Percentiles rank a stretch among this genome's conserved stretches.
Evolutionary conservation across 2,113 vertebrate species (phyloP).

Genomic region (Connochaetes taurinus): DNA sequence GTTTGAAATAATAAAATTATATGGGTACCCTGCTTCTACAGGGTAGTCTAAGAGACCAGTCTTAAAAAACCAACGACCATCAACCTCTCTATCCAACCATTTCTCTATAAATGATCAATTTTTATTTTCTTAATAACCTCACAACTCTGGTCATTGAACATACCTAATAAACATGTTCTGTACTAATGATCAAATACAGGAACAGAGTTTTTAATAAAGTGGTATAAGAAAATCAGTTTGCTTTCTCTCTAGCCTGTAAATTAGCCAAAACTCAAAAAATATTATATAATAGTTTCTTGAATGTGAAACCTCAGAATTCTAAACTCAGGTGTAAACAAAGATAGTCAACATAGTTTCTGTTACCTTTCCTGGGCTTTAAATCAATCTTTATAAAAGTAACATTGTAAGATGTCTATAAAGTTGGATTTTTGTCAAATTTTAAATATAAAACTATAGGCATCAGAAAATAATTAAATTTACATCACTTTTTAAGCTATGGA

Average conservation of each 20-base stretch:
- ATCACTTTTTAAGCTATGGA: constrained; percentile 3
- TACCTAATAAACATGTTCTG: background rate
- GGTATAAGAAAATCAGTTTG: background rate
- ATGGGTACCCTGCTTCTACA: background rate
- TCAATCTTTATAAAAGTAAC: constrained; percentile 31
- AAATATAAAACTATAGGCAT: constrained; percentile 19
- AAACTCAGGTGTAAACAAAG: constrained; percentile 15
- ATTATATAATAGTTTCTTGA: background rate
- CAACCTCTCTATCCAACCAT: background rate
- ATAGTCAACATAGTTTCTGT: background rate
- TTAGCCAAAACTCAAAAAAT: background rate
- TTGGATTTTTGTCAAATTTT: constrained; percentile 32
- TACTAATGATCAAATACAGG: background rate
- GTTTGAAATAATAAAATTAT: background rate
- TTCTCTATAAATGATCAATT: background rate
- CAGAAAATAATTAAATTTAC: background rate
- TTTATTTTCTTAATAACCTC: background rate
- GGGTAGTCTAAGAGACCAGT: background rate
- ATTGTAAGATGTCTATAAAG: background rate
- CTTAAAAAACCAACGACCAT: background rate
- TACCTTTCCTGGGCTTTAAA: constrained; percentile 2
- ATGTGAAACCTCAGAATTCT: background rate
- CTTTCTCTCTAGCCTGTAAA: background rate
- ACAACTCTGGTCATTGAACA: background rate
- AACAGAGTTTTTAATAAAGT: background rate